Evolutionary conservation across 2,797 vertebrate genomes (phyloP), one percentile per base, ranked within the genome.

Genomic region (Gallinago solitaria): DNA sequence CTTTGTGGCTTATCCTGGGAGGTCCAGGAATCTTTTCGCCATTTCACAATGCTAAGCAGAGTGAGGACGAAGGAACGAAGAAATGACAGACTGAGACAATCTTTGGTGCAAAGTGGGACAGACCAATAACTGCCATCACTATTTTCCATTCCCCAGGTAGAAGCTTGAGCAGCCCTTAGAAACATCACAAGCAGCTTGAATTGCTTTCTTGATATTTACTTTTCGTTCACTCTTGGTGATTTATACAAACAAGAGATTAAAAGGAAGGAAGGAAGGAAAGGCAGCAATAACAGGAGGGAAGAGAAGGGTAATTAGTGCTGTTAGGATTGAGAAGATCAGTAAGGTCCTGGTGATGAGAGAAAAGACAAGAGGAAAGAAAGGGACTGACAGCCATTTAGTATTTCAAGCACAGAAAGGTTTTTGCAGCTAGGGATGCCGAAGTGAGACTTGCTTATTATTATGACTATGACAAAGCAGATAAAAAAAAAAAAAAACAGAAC

Each of bases 381-480:
- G 48, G 56, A 51, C 69, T 48, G 73, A 85, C 67, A 79, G 0
- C n/a, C 53, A 77, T 83, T 97, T 95, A 94, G 92, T 93, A 96
- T 97, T 97, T 96, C 94, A 96, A 95, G 93, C 97, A 97, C 95
- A 96, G 84, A 94, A 68, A 95, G 75, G 79, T 91, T 96, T 87
- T 91, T 93, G 41, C 76, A 95, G 89, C 79, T 87, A 93, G 91
- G 64, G 93, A 91, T 61, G 11, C 84, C 20, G 12, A 95, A 93
- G 90, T 4, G 19, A 94, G 96, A 94, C 95, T 95, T 81, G 74
- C 96, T 92, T 96, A 96, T 96, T 97, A 97, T 97, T 96, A 93
- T 80, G 93, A 91, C 95, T 97, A 97, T 98, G 97, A 98, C 98
- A 97, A 98, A 97, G 97, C 98, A 98, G 95, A 95, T 96, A 98